Base-by-base conservation (phyloP, 2,888 invertebrate genomes). In the Monochamus alternatus region DNA sequence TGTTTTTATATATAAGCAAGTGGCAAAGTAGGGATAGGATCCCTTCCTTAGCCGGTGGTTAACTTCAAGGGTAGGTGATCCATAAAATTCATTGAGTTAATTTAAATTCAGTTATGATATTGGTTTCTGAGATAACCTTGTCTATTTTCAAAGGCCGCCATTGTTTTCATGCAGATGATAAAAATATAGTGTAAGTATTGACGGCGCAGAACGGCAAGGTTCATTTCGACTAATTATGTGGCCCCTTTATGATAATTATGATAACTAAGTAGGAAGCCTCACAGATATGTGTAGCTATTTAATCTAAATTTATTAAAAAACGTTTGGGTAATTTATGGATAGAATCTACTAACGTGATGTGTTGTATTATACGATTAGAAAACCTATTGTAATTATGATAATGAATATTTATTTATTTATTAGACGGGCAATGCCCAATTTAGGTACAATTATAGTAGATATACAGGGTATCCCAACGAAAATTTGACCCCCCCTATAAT, bases 111-210 rank as follows among this genome's bases (percentile, higher is more conserved):
- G 82, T 82, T 81, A 76, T 79, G 81, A 80, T 80, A 79, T 77
- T 83, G 81, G 75, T 75, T 77, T 78, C 70, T 55, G 78, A 68
- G 77, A 81, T 84, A 84, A 86, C 86, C 87, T 86, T 86, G 86
- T 82, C 82, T 83, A 79, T 79, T 76, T 75, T 76, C 75, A 79
- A 82, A 86, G 86, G 87, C 81, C 83, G 81, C 75, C 81, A 86
- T 86, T 87, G 86, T 86, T 84, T 82, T 82, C 81, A 81, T 82
- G 74, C 75, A 80, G 86, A 85, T 84, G 85, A 82, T 44, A 81
- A 66, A 47, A 55, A 55, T n/a, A 22, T 55, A 71, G 81, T 81
- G 80, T 81, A 81, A 81, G 83, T 81, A 84, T 81, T 81, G 55
- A 32, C 66, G 63, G 44, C 69, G 76, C 77, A 79, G 76, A 75